Base-by-base conservation (phyloP, 2,113 vertebrate species). In the Psephotus haematonotus region DNA sequence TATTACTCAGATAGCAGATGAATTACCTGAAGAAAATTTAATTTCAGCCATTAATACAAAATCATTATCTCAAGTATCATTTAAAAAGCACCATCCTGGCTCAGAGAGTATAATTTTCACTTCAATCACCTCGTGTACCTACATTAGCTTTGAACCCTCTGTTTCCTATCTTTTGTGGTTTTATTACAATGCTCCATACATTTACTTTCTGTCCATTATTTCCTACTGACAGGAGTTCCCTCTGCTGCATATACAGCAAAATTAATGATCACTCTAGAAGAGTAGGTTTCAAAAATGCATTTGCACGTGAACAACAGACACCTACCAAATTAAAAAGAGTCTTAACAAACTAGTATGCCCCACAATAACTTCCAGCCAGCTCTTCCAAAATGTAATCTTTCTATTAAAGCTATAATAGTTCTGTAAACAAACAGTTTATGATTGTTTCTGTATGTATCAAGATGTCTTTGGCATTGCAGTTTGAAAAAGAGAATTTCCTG, bases 401-500 rank as follows among this genome's bases (percentile, higher is more conserved):
- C 50, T 69, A 67, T 70, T 85, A 90, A 88, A 88, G 75, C 35
- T 59, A 28, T 67, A 74, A 63, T 47, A 67, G 46, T 18, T 81
- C 60, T 68, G n/a, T 94, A 90, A 93, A 95, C 90, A 93, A 78
- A 93, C 22, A 80, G 37, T 88, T 86, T 50, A 80, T 62, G 82
- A 86, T 87, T 4, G 6, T 62, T 94, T 92, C 68, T 95, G 69
- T 81, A 46, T 88, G 90, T 59, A 90, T 35, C n/a, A 24, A 86
- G 64, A 92, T 37, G 31, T 41, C 24, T 70, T 88, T 93, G 86
- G 80, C 76, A 83, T 4, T 64, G 50, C 24, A 72, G 50, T 35
- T 70, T 50, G 69, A 46, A 55, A 86, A 77, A 71, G 49, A 70
- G 71, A 83, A 90, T 90, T 96, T 96, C 94, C 88, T 96, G 92